A percentile compares a stretch with the other conserved stretches of the same genome.
Conservation (phyloP, 2,888 invertebrate genomes). For the Lasioglossum marginatum region DNA sequence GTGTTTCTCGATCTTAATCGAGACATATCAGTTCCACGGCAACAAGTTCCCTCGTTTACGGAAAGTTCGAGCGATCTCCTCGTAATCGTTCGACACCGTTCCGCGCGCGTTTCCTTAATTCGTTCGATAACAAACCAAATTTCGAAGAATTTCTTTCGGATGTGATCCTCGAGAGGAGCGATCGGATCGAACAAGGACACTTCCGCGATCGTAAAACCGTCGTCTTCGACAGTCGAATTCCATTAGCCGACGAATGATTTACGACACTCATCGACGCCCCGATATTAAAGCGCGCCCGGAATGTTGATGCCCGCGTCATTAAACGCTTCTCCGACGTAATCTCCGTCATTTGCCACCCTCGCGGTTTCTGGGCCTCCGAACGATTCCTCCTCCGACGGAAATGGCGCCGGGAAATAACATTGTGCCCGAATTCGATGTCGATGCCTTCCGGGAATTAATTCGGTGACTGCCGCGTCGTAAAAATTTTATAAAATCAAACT, state of each 20-base stretch:
- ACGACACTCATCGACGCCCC: constrained; percentile 56
- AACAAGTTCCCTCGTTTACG: constrained; percentile 20
- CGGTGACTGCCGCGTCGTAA: neutral
- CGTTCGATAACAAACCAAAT: neutral
- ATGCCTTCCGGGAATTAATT: neutral
- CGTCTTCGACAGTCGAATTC: constrained; percentile 28
- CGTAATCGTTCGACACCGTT: neutral
- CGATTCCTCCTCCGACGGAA: constrained; percentile 7
- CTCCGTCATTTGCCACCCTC: constrained; percentile 50
- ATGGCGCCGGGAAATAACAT: neutral
- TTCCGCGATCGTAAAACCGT: constrained; percentile 21
- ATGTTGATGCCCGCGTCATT: constrained; percentile 61
- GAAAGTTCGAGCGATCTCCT: neutral
- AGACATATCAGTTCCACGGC: neutral
- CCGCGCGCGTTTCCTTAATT: neutral
- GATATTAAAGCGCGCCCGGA: constrained; percentile 62
- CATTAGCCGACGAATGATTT: constrained; percentile 58
- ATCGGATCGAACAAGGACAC: neutral
- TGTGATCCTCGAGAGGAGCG: neutral
- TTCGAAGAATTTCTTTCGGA: neutral
- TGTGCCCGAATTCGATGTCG: constrained; percentile 1
- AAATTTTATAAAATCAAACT: neutral
- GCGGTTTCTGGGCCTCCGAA: neutral
- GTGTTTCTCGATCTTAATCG: constrained; percentile 18
- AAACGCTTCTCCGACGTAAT: constrained; percentile 51